Base-by-base conservation (phyloP, 1,140 invertebrate species). In the Bombus sylvicola region DNA sequence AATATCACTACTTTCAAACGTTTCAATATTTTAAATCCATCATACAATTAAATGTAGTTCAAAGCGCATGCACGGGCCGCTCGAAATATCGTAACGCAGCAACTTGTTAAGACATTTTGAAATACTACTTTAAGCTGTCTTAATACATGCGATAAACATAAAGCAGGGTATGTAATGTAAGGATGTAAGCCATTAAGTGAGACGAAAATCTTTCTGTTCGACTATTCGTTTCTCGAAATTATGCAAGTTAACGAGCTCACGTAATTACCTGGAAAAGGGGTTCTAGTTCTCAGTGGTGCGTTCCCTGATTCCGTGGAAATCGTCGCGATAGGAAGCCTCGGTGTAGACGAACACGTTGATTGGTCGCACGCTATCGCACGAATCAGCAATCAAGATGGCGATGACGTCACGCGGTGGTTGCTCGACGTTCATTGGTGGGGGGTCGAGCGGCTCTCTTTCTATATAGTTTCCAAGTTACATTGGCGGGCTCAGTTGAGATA, bases 381-480 rank as follows among this genome's bases (percentile, higher is more conserved):
- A 92, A 92, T 90, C 88, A 87, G 82, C 87, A 84, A 93, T 92
- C 91, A 91, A 91, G 91, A 92, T 92, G 91, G 88, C 87, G 89
- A 76, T 93, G 92, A 92, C 92, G 92, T 93, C 92, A 92, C 71
- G 47, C 6, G 34, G 78, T 80, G 77, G 53, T 73, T 80, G 81
- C 75, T 68, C 34, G 81, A 41, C 10, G 34, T 18, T 53, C 47
- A 43, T 28, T 80, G 85, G 87, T 81, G 85, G 81, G 75, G 57
- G 74, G 28, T 68, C 75, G 83, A 57, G 37, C 64, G 62, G 62
- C 81, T 73, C 77, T 83, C 81, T 90, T 86, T 89, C 83, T 92
- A 93, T 93, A 93, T 93, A 93, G 92, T 91, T 87, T 88, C 90
- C 79, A 73, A 89, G 90, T 92, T 89, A 93, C 92, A 90, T 92